Base-by-base conservation (phyloP, 2,113 vertebrate genomes). In the Mesembrinibis cayennensis region DNA sequence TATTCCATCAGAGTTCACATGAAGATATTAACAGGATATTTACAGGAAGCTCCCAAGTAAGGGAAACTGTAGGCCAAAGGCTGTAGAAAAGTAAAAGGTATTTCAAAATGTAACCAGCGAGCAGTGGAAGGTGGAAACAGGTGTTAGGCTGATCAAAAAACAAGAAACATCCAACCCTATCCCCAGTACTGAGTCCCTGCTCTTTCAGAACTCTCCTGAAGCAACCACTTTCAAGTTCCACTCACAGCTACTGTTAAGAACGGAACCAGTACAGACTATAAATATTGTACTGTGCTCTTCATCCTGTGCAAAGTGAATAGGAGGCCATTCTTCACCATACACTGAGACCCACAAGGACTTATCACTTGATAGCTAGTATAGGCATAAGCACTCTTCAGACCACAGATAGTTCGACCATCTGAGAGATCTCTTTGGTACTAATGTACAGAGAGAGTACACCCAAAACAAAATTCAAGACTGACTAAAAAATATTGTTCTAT, bases 281-380 rank as follows among this genome's bases (percentile, higher is more conserved):
- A 13, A 13, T 21, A 9, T 0, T 3, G 3, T 38, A 8, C 10
- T 3, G 0, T 25, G 18, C 3, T 72, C n/a, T 72, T 72, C 34
- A 38, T n/a, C 9, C 16, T 40, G 4, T 47, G 20, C 21, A 63
- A 47, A 63, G 38, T 19, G 32, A 67, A 9, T 4, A n/a, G 27
- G 27, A 71, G 6, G 1, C 6, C 1, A 0, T 7, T 71, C 32
- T 34, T 44, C 25, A 58, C 4, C 3, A 14, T 2, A 13, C 8
- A 14, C 26, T 5, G 4, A 49, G 23, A 52, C 8, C 3, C 21
- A 8, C 30, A 34, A 42, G 7, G 10, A 14, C 3, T 2, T 13
- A 40, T 6, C 16, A 18, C 59, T 26, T 18, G 9, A 14, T 18
- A 34, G 22, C 34, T 29, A 34, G 36, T 8, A 62, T 4, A 2